Evolutionary conservation across 2,888 invertebrate genomes (phyloP), one percentile per base, ranked within the genome.

Genomic region (Mantis religiosa): DNA sequence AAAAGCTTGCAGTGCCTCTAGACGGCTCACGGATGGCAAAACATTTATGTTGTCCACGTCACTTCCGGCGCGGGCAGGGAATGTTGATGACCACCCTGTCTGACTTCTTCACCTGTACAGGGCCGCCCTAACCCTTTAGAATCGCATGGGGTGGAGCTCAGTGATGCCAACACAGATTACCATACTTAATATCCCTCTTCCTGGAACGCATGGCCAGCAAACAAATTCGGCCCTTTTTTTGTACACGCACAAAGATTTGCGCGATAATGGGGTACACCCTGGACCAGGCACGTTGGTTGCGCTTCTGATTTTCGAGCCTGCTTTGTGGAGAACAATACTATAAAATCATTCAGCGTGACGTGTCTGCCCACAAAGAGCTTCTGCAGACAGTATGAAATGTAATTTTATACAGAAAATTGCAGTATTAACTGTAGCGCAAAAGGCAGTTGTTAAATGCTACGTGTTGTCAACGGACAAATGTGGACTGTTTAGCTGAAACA

Each of bases 131-230:
- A 47, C 85, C 85, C 85, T 47, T 28, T 54, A 41, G 84, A 84
- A 84, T 41, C 20, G 41, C 84, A 84, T 14, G 27, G 85, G 85
- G 85, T 54, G 85, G 85, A 34, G 85, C 15, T 41, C 34, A 71
- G 54, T 71, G 84, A 84, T 84, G 84, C 84, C 84, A 34, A n/a
- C 34, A 85, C 41, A 85, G 85, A 85, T 85, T 85, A 85, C 85
- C 54, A 28, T 47, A 85, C 27, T 85, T 85, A 85, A 84, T 84
- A 84, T 84, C 25, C 84, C 25, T 71, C 54, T 71, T 71, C 54
- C 54, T 71, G 54, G 54, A 71, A 71, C 54, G 25, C 54, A 25
- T 25, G 54, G 54, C 54, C 15, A 71, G 25, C 54, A 71, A 71
- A 71, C 25, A 20, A 15, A 25, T 15, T 25, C 54, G 25, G 20